Percentiles rank a stretch among this genome's conserved stretches.
Conservation (phyloP, 2,113 vertebrate genomes). For the Cavia porcellus region DNA sequence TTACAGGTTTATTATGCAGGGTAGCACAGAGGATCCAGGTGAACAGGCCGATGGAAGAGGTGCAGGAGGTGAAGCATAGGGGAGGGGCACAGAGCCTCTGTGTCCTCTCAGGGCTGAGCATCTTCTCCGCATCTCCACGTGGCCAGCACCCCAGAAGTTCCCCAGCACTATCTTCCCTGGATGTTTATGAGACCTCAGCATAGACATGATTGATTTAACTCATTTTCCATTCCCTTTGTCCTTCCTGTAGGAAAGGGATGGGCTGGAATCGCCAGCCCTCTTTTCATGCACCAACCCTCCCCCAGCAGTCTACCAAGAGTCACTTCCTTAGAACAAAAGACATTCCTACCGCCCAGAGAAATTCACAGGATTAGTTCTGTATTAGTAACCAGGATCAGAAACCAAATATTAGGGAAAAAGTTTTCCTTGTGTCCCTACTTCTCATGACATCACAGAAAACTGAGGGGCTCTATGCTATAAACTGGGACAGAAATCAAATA, state of each 20-base stretch:
- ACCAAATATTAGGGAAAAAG: background rate
- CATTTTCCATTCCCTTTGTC: background rate
- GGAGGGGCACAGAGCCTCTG: background rate
- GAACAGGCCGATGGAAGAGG: background rate
- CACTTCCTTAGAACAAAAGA: background rate
- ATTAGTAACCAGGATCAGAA: background rate
- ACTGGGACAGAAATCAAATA: background rate
- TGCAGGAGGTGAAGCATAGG: background rate
- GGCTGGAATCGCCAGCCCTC: background rate
- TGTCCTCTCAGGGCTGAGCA: fast-evolving
- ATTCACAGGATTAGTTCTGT: background rate
- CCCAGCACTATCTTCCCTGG: background rate
- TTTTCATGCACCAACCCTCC: background rate
- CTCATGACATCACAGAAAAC: background rate
- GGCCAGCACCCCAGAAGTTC: background rate
- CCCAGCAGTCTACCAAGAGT: background rate
- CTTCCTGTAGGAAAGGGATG: too few species aligned
- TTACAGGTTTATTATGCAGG: background rate
- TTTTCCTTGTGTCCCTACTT: background rate
- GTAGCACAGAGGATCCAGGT: background rate
- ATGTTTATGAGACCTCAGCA: too few species aligned
- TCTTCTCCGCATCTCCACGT: background rate
- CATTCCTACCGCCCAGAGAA: background rate
- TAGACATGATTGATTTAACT: background rate
- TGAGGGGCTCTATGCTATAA: background rate